Percentiles rank a stretch among this genome's conserved stretches.
Evolutionary conservation across 2,888 invertebrate genomes (phyloP).

Genomic region (Rotaria magnacalcarata): DNA sequence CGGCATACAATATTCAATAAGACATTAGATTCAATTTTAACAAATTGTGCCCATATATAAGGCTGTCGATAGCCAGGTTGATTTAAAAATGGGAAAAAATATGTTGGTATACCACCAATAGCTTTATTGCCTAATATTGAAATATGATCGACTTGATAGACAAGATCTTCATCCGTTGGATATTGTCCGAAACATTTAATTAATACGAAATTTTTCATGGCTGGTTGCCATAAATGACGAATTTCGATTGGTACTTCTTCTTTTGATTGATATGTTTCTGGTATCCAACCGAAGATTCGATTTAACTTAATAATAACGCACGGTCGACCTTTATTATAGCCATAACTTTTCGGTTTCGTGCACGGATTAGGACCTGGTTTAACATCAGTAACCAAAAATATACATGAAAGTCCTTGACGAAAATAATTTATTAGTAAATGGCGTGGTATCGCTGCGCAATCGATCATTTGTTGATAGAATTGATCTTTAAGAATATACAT

Average conservation of each 20-base stretch:
- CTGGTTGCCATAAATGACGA: background rate
- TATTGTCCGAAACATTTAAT: slow-evolving; percentile 42
- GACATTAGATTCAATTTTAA: slow-evolving; percentile 40
- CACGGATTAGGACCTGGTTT: slow-evolving; percentile 37
- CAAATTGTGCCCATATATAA: slow-evolving; percentile 42
- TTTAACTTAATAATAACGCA: slow-evolving; percentile 45
- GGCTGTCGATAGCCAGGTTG: slow-evolving; percentile 44
- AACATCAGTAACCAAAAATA: background rate
- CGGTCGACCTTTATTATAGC: slow-evolving; percentile 39
- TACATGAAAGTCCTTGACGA: slow-evolving; percentile 12
- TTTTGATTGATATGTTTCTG: slow-evolving; percentile 36
- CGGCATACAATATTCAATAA: slow-evolving; percentile 38
- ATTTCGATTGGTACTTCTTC: slow-evolving; percentile 37
- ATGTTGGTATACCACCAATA: slow-evolving; percentile 40
- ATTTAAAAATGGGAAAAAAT: slow-evolving; percentile 45
- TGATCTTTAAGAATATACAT: background rate
- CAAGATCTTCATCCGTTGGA: slow-evolving; percentile 41
- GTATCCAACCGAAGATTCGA: slow-evolving; percentile 40
- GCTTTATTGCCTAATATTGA: slow-evolving; percentile 14
- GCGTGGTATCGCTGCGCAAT: background rate
- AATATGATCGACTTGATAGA: slow-evolving; percentile 32
- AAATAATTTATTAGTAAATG: background rate
- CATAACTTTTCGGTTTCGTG: slow-evolving; percentile 31
- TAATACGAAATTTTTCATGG: slow-evolving; percentile 29
- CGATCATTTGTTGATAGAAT: background rate